These are phyloP conservation scores for Notamacropus eugenii DNA, from an alignment of 2,797 vertebrate species.

Conservation along the genomic window DNA sequence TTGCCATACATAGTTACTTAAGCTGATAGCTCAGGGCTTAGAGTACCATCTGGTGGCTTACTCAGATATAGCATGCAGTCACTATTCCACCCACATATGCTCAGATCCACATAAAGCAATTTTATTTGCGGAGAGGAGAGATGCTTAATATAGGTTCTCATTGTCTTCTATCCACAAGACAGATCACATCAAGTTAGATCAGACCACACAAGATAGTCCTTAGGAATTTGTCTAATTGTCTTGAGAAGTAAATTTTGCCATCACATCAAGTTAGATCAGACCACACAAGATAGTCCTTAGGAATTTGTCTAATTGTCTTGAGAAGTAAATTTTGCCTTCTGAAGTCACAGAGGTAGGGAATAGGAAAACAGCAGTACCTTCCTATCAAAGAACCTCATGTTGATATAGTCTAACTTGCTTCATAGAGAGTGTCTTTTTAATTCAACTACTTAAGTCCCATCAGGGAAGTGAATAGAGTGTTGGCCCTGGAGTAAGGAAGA, in stretches of 20 bases:
- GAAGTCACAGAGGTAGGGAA: background rate
- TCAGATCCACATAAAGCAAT: background rate
- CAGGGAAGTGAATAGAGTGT: background rate
- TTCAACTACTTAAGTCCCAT: background rate
- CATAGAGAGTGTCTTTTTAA: background rate
- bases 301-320: background rate
- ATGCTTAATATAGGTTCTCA: background rate
- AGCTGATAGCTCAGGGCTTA: background rate
- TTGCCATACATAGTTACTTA: background rate
- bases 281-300: background rate
- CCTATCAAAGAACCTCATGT: background rate
- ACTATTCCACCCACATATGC: background rate
- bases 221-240: background rate
- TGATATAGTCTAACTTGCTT: background rate
- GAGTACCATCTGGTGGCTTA: background rate
- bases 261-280: background rate
- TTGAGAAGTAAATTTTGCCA: background rate
- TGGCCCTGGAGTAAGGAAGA: background rate
- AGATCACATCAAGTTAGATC: background rate
- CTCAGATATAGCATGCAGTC: background rate
- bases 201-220: background rate
- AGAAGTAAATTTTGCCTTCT: background rate
- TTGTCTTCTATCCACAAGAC: background rate
- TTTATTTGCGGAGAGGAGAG: background rate
- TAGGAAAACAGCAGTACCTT: background rate